These are phyloP conservation scores for Cariama cristata DNA, from an alignment of 2,113 vertebrate genomes.

Conservation along the genomic window DNA sequence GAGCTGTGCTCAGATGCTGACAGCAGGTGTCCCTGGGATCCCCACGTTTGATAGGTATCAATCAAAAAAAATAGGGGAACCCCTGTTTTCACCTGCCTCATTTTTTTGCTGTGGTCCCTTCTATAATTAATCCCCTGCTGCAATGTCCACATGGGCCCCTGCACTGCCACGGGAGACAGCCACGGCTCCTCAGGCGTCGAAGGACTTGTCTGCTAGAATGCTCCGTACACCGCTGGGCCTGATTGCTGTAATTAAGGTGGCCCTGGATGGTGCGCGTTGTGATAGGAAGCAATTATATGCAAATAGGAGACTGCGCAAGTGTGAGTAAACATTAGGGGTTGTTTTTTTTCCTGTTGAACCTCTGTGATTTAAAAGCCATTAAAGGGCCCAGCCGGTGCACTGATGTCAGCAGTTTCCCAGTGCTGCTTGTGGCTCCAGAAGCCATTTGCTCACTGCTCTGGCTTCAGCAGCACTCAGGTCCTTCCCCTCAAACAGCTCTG, in stretches of 20 bases:
- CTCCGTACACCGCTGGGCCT: neutral
- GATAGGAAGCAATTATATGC: conserved; percentile 64
- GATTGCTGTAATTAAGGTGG: conserved; percentile 24
- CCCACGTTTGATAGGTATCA: neutral
- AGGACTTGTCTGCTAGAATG: neutral
- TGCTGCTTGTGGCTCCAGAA: neutral
- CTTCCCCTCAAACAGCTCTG: neutral
- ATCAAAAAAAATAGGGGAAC: fast-evolving
- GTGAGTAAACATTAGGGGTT: conserved; percentile 41
- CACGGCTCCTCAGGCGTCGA: neutral
- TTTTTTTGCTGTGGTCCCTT: neutral
- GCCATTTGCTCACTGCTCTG: neutral
- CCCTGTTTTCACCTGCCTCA: neutral
- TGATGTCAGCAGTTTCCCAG: neutral
- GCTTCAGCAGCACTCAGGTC: neutral
- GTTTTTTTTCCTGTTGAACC: neutral
- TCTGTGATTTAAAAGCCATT: conserved; percentile 49
- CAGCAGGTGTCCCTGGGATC: neutral
- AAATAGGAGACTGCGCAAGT: conserved; percentile 6
- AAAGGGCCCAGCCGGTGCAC: neutral
- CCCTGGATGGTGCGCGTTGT: neutral
- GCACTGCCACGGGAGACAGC: neutral
- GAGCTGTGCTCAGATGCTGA: neutral
- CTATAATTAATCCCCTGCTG: neutral
- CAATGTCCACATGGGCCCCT: fast-evolving